phyloP scores from a whole-genome alignment of 2,113 vertebrate genomes.

The Salvelinus alpinus region DNA sequence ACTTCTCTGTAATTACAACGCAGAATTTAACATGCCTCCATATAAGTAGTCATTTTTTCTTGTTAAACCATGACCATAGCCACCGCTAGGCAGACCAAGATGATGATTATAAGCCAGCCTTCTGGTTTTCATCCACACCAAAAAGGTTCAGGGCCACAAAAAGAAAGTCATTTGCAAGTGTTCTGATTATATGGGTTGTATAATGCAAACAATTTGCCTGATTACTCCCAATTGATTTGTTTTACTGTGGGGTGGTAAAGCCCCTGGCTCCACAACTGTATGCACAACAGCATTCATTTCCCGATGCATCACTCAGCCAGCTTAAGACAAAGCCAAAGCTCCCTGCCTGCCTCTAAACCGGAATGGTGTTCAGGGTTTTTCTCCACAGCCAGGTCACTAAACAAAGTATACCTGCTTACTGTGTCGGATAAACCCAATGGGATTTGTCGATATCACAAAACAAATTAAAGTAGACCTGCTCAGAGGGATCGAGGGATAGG shows the following conservation, averaged over 20 bases:
- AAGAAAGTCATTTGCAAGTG: slow-evolving; percentile 77
- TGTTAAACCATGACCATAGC: slow-evolving; percentile 48
- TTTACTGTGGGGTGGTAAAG: slow-evolving; percentile 52
- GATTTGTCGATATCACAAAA: slow-evolving; percentile 68
- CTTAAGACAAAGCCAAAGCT: slow-evolving; percentile 60
- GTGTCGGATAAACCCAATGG: slow-evolving; percentile 57
- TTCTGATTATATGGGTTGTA: slow-evolving; percentile 78
- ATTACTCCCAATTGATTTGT: slow-evolving; percentile 81
- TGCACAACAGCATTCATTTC: slow-evolving; percentile 52
- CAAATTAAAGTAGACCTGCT: slow-evolving; percentile 72
- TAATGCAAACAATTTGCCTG: slow-evolving; percentile 80
- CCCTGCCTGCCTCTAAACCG: slow-evolving; percentile 46
- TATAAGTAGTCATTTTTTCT: slow-evolving; percentile 59
- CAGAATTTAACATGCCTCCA: slow-evolving; percentile 42
- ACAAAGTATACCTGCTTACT: slow-evolving; percentile 65
- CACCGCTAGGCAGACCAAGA: too few species aligned
- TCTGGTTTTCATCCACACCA: slow-evolving; percentile 28
- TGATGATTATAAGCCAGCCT: too few species aligned
- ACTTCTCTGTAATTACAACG: too few species aligned
- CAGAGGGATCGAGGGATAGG: slow-evolving; percentile 27
- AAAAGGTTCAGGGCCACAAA: slow-evolving; percentile 33
- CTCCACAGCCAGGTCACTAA: slow-evolving; percentile 45
- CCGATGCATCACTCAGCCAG: slow-evolving; percentile 76
- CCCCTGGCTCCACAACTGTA: background rate
- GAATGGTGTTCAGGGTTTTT: slow-evolving; percentile 5